Base-by-base conservation (phyloP, 2,113 vertebrate genomes). In the Illadopsis cleaveri region DNA sequence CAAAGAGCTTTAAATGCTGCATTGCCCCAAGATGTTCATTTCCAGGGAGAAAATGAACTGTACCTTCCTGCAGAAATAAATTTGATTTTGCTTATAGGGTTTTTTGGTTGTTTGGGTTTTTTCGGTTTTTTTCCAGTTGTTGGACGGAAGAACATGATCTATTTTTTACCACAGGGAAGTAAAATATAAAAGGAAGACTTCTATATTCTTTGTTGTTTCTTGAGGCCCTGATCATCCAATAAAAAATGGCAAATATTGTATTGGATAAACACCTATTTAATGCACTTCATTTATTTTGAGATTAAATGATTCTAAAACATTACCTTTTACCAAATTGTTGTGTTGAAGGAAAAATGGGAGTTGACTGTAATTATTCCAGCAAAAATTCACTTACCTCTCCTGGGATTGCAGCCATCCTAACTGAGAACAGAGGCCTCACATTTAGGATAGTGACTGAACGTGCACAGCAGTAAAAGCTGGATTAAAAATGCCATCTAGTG, bases 401-500 rank as follows among this genome's bases (percentile, higher is more conserved):
- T 10, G 54, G 40, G 61, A 2, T 40, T 51, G 18, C 27, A 56
- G 24, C 17, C 7, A 5, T 40, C 60, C 33, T 10, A 31, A 15
- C 6, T 8, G 61, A 62, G 58, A 64, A 72, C 11, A 18, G 1
- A 51, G 20, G 48, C 22, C 10, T 35, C 11, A 2, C 6, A 2
- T 12, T 57, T 10, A 25, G 82, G 33, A 27, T 27, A 25, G 61
- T 0, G 1, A 19, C 38, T 33, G 83, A 22, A 40, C 10, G 1
- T 3, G 28, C n/a, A 8, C 18, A 64, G 37, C 12, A 19, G 31
- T 42, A 62, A 51, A 57, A 56, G 8, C 42, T 51, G 18, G 51
- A 35, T 60, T 85, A 3, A 61, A 92, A 78, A 57, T 88, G 96
- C 95, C 95, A 61, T 47, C 95, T 96, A 82, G 64, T 84, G 96